Base-by-base conservation (phyloP, 2,113 vertebrate species). In the Colistium nudipinnis region DNA sequence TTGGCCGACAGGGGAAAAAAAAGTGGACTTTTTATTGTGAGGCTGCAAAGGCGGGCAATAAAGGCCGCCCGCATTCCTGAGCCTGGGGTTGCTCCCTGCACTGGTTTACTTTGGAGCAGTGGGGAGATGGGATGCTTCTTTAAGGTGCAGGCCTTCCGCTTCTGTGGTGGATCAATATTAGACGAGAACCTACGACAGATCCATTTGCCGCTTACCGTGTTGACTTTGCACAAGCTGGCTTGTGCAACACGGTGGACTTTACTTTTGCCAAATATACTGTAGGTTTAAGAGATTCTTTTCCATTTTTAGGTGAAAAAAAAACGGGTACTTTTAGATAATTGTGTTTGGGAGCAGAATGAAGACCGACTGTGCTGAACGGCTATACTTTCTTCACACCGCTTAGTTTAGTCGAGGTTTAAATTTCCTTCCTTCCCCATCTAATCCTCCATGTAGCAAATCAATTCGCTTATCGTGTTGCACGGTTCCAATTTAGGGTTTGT, bases 11-110 rank as follows among this genome's bases (percentile, higher is more conserved):
- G 74, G 71, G 53, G 83, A 70, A 73, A 55, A 55, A 84, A 70
- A 73, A 55, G 67, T 84, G 80, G 31, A 81, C 67, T 82, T 90
- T 90, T 90, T 92, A 91, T 89, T 85, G 90, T 82, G 76, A 73
- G 62, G 60, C 82, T 62, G 80, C 75, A 86, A 84, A 90, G 76
- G 76, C 70, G 39, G 77, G 78, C 83, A 91, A 91, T 90, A 88
- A 87, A 86, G 66, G 75, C 76, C 55, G 74, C 93, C 76, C 55
- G 74, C 93, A 93, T 86, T 91, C 91, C 91, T 89, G 71, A 72
- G 83, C 80, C 82, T 45, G 69, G 85, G 89, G 85, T 84, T 87
- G 84, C 87, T 82, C 85, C 43, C 74, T 78, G 64, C 82, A 81
- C 88, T 65, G 43, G 85, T 85, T 91, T 84, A 90, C 86, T 80